A percentile compares a stretch with the other conserved stretches of the same genome.
These are phyloP conservation scores for Cerastis leucographa DNA, from an alignment of 2,888 invertebrate genomes.

Conservation along the genomic window DNA sequence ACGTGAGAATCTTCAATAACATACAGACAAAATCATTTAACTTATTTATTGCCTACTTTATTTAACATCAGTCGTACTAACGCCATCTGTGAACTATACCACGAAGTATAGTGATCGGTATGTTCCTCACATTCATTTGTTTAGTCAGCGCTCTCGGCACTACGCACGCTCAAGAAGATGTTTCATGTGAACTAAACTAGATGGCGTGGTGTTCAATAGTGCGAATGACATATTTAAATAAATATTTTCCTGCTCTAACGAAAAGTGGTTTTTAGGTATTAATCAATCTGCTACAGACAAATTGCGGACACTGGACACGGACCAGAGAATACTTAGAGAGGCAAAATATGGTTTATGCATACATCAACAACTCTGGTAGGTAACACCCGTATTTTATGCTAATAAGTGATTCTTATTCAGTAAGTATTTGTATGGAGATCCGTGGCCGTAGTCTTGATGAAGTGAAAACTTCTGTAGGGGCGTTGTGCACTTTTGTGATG, in stretches of 20 bases:
- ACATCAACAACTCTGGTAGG: too few species aligned
- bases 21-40: background rate
- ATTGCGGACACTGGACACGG: background rate
- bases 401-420: too few species aligned
- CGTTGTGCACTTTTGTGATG: too few species aligned
- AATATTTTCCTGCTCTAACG: background rate
- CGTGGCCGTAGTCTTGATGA: background rate
- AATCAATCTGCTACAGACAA: background rate
- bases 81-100: constrained; percentile 32
- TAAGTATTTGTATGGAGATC: background rate
- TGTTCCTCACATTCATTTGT: background rate
- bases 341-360: too few species aligned
- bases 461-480: too few species aligned
- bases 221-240: background rate
- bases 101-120: constrained; percentile 8
- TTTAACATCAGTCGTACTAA: background rate
- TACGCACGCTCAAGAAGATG: background rate
- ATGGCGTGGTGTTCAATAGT: constrained; percentile 28
- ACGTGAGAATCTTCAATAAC: too few species aligned
- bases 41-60: background rate
- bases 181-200: constrained; percentile 2
- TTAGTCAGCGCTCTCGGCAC: background rate
- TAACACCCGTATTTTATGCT: too few species aligned
- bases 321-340: too few species aligned
- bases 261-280: background rate